phyloP scores from a whole-genome alignment of 2,888 invertebrate genomes.

The Carcina quercana region DNA sequence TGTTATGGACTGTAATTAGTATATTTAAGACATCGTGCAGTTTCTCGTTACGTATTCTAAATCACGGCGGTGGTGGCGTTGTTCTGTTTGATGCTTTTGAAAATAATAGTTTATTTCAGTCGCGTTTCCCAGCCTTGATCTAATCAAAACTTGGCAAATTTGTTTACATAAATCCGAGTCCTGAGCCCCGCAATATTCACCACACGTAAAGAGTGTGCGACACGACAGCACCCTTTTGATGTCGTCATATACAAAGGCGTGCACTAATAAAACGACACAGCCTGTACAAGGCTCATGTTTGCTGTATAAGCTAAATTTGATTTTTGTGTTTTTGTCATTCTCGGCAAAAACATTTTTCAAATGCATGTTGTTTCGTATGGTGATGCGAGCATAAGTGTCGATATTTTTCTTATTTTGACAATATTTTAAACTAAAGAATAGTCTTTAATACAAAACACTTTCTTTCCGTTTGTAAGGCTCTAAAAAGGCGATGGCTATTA shows the following conservation, averaged over 20 bases:
- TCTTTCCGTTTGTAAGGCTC: too few species aligned
- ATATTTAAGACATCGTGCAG: too few species aligned
- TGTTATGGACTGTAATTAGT: too few species aligned
- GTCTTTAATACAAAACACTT: too few species aligned
- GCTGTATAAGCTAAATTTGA: constrained; percentile 54
- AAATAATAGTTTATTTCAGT: constrained; percentile 38
- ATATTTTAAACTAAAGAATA: too few species aligned
- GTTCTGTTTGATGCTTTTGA: not conserved
- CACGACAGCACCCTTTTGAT: constrained; percentile 59
- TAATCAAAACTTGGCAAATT: constrained; percentile 67
- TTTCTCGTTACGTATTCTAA: too few species aligned
- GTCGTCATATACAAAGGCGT: constrained; percentile 39
- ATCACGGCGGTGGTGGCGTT: too few species aligned
- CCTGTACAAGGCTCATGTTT: constrained; percentile 48
- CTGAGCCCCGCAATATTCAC: constrained; percentile 48
- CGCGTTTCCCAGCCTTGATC: constrained; percentile 50
- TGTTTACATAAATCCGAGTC: constrained; percentile 57
- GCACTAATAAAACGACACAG: constrained; percentile 54
- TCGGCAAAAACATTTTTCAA: too few species aligned
- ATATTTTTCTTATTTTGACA: too few species aligned
- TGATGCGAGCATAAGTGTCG: too few species aligned
- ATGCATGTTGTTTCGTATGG: too few species aligned
- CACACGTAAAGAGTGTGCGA: constrained; percentile 55
- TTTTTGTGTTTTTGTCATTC: constrained; percentile 30
- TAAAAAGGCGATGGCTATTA: too few species aligned